phyloP scores from a whole-genome alignment of 1,140 invertebrate species.

The Hyphantria cunea region DNA sequence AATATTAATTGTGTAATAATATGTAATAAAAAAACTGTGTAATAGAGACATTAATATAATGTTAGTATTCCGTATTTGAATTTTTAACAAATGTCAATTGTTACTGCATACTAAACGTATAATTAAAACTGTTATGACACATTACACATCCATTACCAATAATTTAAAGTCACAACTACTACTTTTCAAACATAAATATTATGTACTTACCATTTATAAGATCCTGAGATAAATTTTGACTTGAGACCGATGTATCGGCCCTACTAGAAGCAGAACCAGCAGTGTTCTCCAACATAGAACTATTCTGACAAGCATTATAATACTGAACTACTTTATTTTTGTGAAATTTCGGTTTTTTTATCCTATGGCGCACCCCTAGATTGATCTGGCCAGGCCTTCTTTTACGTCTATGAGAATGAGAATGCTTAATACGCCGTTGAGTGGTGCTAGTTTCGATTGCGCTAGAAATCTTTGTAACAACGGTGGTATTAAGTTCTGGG shows the following conservation, averaged over 20 bases:
- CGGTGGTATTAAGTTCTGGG: conserved; percentile 63
- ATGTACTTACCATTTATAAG: conserved; percentile 46
- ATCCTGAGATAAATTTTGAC: conserved; percentile 58
- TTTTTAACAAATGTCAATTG: no score
- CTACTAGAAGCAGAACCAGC: conserved; percentile 42
- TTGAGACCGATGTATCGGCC: conserved; percentile 51
- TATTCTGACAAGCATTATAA: conserved; percentile 29
- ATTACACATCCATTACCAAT: no score
- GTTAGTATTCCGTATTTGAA: no score
- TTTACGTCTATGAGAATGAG: conserved; percentile 55
- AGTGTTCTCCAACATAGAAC: conserved; percentile 43
- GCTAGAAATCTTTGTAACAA: conserved; percentile 61
- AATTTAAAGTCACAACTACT: no score
- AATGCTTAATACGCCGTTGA: conserved; percentile 44
- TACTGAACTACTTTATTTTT: conserved; percentile 46
- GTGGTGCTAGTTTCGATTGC: conserved; percentile 54
- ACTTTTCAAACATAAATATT: no score
- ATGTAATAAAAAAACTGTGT: no score
- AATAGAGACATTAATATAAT: no score
- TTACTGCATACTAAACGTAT: no score
- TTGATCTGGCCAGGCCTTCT: conserved; percentile 81
- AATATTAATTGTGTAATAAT: no score
- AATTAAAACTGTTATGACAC: no score
- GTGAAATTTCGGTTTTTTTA: conserved; percentile 80
- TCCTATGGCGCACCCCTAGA: conserved; percentile 81